phyloP scores from a whole-genome alignment of 2,888 invertebrate genomes.

The Mantis religiosa region DNA sequence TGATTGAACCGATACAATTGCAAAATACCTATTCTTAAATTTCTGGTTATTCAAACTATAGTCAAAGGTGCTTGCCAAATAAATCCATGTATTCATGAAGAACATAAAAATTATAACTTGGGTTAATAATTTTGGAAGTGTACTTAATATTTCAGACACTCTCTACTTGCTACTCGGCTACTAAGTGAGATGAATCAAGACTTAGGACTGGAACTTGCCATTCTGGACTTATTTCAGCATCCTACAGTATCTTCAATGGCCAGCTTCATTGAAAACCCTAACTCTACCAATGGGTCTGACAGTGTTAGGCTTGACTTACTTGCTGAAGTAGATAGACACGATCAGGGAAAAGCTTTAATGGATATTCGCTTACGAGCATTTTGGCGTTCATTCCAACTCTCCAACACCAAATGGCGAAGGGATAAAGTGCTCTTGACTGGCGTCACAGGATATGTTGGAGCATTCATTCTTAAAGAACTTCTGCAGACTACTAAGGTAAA shows the following conservation, averaged over 20 bases:
- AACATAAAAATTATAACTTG: too few species aligned
- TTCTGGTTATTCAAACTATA: background rate
- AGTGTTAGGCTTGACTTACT: constrained; percentile 16
- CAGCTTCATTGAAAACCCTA: constrained; percentile 28
- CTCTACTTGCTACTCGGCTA: constrained; percentile 34
- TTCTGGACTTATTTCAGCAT: constrained; percentile 33
- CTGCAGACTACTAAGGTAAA: constrained; percentile 31
- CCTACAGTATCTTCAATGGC: constrained; percentile 33
- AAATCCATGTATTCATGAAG: too few species aligned
- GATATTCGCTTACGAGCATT: constrained; percentile 32
- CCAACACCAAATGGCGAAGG: constrained; percentile 30
- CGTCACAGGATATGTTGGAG: constrained; percentile 35
- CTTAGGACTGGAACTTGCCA: constrained; percentile 28
- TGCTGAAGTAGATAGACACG: constrained; percentile 27
- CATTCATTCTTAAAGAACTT: constrained; percentile 34
- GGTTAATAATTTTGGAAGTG: background rate
- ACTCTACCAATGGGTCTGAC: background rate
- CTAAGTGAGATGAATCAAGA: constrained; percentile 34
- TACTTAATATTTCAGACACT: constrained; percentile 32
- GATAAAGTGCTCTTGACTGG: constrained; percentile 36
- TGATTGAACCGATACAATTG: background rate
- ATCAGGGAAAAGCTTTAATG: constrained; percentile 25
- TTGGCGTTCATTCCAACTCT: constrained; percentile 33
- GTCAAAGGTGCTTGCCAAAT: too few species aligned
- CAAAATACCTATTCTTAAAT: background rate